Evolutionary conservation across 2,113 vertebrate genomes (phyloP), one percentile per base, ranked within the genome.

Genomic region (Sigmodon hispidus): DNA sequence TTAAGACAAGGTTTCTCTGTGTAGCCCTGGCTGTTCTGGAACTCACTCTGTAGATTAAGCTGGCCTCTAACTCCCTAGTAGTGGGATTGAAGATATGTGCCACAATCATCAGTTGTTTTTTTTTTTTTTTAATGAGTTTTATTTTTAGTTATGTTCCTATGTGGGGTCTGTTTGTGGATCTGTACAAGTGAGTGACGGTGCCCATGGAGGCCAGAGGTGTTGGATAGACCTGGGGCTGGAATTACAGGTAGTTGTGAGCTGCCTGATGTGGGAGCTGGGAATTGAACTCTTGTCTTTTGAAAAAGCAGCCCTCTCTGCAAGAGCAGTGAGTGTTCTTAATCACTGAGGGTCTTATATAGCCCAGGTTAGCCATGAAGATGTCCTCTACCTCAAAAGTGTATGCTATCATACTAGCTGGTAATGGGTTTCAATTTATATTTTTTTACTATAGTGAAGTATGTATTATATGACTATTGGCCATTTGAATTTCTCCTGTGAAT

Each of bases 401-500:
- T n/a, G 19, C 50, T 80, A n/a, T 13, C 34, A n/a, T 5, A 55
- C 5, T 29, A 43, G 22, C n/a, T 61, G 15, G 57, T 17, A 29
- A 59, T 29, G n/a, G 22, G 22, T 43, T 83, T 61, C 55, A 43
- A 17, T 83, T 40, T 96, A 13, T 5, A 40, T 94, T 73, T 11
- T 94, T 88, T 80, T 59, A 91, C 45, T 72, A 2, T 75, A 88
- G 80, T 57, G 36, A 92, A 93, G 29, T 80, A 72, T 43, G 11
- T 55, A 94, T 80, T 40, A 48, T 16, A 36, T 75, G 1, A 86
- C 81, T 57, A 70, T 29, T 79, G 26, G 31, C 31, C 40, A 92
- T 76, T 69, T 94, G 45, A 92, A 94, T 85, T 63, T 92, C 52
- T 83, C 72, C 96, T 79, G 0, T 93, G 48, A 89, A 89, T 61